Evolutionary conservation across 2,888 invertebrate species (phyloP).

Genomic region (Polyommatus icarus): DNA sequence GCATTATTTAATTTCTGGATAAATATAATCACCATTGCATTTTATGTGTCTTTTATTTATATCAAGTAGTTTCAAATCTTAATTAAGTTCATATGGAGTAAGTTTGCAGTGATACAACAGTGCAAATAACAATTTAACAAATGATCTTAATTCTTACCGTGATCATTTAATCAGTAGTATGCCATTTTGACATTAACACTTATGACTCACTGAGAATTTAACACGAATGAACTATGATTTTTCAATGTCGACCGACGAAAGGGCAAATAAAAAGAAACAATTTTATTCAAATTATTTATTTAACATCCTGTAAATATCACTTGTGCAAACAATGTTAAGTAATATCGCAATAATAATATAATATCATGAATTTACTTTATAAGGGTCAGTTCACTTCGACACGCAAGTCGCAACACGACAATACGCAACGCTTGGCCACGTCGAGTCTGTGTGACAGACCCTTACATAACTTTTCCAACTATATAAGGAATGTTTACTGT

Average conservation of each 20-base stretch:
- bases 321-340: constrained; percentile 18
- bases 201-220: no score
- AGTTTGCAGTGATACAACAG: no score
- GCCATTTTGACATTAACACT: no score
- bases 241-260: no score
- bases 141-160: no score
- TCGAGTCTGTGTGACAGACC: neutral
- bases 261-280: neutral
- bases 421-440: neutral
- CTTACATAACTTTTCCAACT: neutral
- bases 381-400: neutral
- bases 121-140: no score
- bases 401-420: neutral
- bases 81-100: no score
- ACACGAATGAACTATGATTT: no score
- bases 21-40: constrained; percentile 79
- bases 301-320: constrained; percentile 20
- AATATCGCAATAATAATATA: constrained; percentile 9
- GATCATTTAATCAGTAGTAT: no score
- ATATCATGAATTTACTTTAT: neutral
- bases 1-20: constrained; percentile 72
- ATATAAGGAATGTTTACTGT: neutral
- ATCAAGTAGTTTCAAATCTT: no score
- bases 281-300: constrained; percentile 16
- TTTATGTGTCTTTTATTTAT: constrained; percentile 58